These are phyloP conservation scores for Mesembrinibis cayennensis DNA, from an alignment of 2,113 vertebrate species.

Conservation along the genomic window DNA sequence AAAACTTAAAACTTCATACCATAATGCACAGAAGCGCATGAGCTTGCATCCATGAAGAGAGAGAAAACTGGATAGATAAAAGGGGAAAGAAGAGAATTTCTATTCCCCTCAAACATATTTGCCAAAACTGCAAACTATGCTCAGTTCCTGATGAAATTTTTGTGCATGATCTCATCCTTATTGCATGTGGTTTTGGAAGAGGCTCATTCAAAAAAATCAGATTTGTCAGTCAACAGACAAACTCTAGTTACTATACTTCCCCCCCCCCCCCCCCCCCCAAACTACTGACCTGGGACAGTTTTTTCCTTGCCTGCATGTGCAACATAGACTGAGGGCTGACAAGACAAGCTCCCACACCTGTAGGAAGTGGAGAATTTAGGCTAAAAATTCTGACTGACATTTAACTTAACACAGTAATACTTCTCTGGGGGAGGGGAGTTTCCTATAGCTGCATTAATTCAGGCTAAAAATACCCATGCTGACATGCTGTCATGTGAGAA, in stretches of 20 bases:
- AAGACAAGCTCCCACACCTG: slow-evolving; percentile 1
- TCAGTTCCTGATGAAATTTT: not conserved
- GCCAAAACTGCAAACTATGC: not conserved
- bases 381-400: slow-evolving; percentile 51
- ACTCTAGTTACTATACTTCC: not conserved
- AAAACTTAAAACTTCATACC: not conserved
- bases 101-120: not conserved
- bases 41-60: not conserved
- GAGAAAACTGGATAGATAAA: not conserved
- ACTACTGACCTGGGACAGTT: not conserved
- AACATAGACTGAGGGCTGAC: not conserved
- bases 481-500: slow-evolving; percentile 65
- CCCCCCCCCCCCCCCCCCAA: not conserved
- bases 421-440: slow-evolving; percentile 60
- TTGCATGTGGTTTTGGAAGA: slow-evolving; percentile 6
- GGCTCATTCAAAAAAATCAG: not conserved
- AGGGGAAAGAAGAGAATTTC: not conserved
- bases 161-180: slow-evolving; percentile 27
- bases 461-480: slow-evolving; percentile 63
- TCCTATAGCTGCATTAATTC: slow-evolving; percentile 65
- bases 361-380: slow-evolving; percentile 9
- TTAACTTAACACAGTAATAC: not conserved
- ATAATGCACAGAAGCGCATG: not conserved
- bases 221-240: not conserved
- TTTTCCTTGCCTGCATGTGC: not conserved